Percentiles rank a stretch among this genome's conserved stretches.
phyloP scores from a whole-genome alignment of 2,797 vertebrate species.

The Melopsittacus undulatus region DNA sequence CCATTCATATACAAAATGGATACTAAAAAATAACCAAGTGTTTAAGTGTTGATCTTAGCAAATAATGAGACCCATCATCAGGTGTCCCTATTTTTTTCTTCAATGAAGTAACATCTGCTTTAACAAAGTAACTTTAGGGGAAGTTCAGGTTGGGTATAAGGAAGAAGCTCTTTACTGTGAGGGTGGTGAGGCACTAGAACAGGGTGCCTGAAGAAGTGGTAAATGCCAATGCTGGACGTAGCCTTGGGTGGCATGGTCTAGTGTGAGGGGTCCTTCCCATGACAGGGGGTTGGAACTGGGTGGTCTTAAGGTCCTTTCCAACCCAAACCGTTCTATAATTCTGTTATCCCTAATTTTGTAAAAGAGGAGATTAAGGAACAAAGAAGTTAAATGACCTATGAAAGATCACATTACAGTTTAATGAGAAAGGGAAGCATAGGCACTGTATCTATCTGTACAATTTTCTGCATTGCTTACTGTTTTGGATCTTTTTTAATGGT shows the following conservation, averaged over 20 bases:
- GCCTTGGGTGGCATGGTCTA: neutral
- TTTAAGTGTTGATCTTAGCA: neutral
- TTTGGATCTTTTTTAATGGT: neutral
- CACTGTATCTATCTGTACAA: neutral
- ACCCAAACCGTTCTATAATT: neutral
- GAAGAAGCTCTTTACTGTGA: neutral
- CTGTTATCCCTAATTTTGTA: neutral
- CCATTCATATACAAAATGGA: neutral
- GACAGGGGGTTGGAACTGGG: neutral
- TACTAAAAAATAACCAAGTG: rapidly evolving
- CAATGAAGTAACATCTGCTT: neutral
- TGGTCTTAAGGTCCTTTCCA: neutral
- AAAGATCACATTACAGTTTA: neutral
- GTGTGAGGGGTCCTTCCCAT: neutral
- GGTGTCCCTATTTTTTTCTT: neutral
- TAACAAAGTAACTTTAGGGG: neutral
- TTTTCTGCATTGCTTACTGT: neutral
- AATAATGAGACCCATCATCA: neutral
- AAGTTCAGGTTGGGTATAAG: neutral
- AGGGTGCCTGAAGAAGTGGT: neutral
- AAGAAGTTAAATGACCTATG: neutral
- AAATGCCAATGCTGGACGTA: neutral
- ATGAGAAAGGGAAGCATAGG: neutral
- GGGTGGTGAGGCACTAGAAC: neutral
- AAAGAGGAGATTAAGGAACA: neutral